phyloP scores from a whole-genome alignment of 2,888 invertebrate genomes.

The Andrena dorsata region DNA sequence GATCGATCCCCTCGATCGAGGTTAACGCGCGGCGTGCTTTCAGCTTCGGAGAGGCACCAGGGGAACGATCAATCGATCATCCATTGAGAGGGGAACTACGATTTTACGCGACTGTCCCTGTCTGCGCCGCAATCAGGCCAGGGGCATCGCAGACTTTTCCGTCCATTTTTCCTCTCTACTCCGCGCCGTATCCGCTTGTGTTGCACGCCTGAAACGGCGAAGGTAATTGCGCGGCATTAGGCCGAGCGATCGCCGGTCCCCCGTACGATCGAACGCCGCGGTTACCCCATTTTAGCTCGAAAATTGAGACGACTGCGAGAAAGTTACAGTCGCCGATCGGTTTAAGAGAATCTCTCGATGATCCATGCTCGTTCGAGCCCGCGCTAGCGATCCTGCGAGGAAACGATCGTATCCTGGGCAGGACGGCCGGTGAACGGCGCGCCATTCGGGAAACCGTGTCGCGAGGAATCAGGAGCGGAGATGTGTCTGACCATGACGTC shows the following conservation, averaged over 20 bases:
- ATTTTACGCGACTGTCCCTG: slow-evolving; percentile 39
- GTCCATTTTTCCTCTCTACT: neutral
- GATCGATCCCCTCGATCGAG: neutral
- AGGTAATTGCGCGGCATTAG: slow-evolving; percentile 34
- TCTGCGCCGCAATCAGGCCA: slow-evolving; percentile 46
- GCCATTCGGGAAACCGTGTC: slow-evolving; percentile 36
- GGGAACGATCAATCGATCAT: slow-evolving; percentile 1
- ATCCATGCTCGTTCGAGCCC: neutral
- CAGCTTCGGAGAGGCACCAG: slow-evolving; percentile 16
- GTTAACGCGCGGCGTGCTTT: slow-evolving; percentile 2
- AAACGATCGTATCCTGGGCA: slow-evolving; percentile 20
- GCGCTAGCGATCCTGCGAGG: neutral
- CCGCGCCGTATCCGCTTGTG: neutral
- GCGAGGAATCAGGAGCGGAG: slow-evolving; percentile 16
- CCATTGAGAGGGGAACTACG: slow-evolving; percentile 2
- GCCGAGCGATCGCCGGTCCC: neutral
- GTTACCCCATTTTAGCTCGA: slow-evolving; percentile 59
- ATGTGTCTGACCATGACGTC: slow-evolving; percentile 21
- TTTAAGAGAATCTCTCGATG: slow-evolving; percentile 23
- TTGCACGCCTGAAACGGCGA: slow-evolving; percentile 47
- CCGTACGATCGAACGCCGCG: neutral
- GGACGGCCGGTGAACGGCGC: slow-evolving; percentile 9
- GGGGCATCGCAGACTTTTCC: neutral
- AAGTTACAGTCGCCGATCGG: slow-evolving; percentile 43
- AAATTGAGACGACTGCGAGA: slow-evolving; percentile 54